phyloP scores from a whole-genome alignment of 2,797 vertebrate genomes.

The Smutsia temminckii region DNA sequence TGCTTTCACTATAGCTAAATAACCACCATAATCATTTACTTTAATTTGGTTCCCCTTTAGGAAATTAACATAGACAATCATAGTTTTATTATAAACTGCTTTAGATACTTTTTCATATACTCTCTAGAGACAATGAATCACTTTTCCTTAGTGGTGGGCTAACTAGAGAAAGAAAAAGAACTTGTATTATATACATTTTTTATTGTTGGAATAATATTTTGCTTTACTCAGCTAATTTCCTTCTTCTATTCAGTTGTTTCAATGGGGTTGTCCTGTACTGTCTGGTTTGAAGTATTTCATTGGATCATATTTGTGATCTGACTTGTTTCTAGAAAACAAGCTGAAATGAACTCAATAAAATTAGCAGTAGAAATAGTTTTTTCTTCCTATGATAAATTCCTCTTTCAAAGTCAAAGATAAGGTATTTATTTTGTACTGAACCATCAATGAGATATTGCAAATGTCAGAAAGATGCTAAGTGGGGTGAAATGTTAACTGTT shows the following conservation, averaged over 20 bases:
- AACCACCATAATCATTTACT: background rate
- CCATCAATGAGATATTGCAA: slow-evolving; percentile 33
- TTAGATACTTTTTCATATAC: background rate
- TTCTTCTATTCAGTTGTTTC: background rate
- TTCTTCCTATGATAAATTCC: slow-evolving; percentile 42
- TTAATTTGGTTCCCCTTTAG: slow-evolving; percentile 16
- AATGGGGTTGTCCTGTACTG: slow-evolving; percentile 7
- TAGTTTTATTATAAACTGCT: slow-evolving; percentile 5
- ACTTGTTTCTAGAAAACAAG: slow-evolving; percentile 25
- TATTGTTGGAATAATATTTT: background rate
- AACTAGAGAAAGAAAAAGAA: background rate
- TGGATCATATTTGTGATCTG: slow-evolving; percentile 32
- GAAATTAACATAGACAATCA: background rate
- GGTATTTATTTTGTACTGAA: slow-evolving; percentile 31
- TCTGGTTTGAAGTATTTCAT: slow-evolving; percentile 22
- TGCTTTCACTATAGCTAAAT: background rate
- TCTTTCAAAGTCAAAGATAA: slow-evolving; percentile 44
- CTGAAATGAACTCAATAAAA: slow-evolving; percentile 30
- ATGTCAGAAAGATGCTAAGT: slow-evolving; percentile 28
- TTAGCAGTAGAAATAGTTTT: slow-evolving; percentile 27
- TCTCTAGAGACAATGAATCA: background rate
- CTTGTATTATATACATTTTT: background rate
- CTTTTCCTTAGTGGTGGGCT: background rate
- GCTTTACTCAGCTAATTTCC: slow-evolving; percentile 3
- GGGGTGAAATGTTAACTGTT: background rate